These are phyloP conservation scores for Strigamia maritima DNA, from an alignment of 2,888 invertebrate species.

Conservation along the genomic window DNA sequence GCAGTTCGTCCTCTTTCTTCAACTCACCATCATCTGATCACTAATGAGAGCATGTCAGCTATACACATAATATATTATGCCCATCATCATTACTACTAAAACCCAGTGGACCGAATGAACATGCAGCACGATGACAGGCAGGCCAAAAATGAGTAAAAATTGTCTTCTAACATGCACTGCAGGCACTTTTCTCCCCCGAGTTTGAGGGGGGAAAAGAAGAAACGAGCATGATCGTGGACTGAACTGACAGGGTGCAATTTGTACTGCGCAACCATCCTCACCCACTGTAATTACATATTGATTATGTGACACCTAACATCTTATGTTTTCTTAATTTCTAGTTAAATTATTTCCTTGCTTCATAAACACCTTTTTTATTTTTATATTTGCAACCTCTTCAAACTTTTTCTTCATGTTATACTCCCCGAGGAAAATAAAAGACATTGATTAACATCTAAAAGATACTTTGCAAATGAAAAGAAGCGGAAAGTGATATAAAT, in stretches of 20 bases:
- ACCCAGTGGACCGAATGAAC: conserved; percentile 32
- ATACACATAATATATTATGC: conserved; percentile 32
- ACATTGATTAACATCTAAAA: conserved; percentile 28
- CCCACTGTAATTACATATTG: conserved; percentile 34
- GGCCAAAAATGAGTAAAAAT: conserved; percentile 30
- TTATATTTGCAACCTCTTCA: neutral
- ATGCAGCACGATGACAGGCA: conserved; percentile 31
- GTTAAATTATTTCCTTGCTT: conserved; percentile 32
- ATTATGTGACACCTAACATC: conserved; percentile 32
- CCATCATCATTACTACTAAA: conserved; percentile 29
- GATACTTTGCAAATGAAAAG: neutral
- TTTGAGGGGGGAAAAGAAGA: neutral
- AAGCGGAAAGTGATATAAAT: neutral
- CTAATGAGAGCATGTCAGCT: conserved; percentile 32
- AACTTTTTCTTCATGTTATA: neutral
- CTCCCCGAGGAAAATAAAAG: neutral
- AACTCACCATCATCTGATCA: conserved; percentile 20
- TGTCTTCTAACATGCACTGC: conserved; percentile 22
- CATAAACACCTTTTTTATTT: conserved; percentile 24
- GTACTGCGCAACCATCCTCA: conserved; percentile 20
- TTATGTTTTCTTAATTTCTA: conserved; percentile 32
- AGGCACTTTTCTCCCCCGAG: conserved; percentile 27
- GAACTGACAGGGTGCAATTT: conserved; percentile 34
- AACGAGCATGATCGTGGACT: conserved; percentile 34
- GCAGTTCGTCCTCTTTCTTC: neutral